Evolutionary conservation across 2,797 vertebrate species (phyloP).

Genomic region (Hippocampus kuda): DNA sequence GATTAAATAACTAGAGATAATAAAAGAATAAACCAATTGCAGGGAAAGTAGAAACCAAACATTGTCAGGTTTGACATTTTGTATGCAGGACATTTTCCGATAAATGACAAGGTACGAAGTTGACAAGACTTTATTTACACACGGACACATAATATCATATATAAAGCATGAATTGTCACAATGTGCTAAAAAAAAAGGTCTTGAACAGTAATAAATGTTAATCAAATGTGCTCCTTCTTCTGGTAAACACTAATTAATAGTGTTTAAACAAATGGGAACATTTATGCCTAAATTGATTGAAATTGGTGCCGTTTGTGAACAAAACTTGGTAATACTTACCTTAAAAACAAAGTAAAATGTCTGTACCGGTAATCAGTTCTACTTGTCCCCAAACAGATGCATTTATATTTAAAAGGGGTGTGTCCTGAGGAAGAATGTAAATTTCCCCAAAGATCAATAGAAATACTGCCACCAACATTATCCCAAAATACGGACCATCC

Average conservation of each 20-base stretch:
- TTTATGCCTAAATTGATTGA: conserved; percentile 9
- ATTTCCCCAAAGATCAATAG: background rate
- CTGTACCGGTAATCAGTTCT: conserved; percentile 8
- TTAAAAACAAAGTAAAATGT: conserved; percentile 49
- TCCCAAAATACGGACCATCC: conserved; percentile 23
- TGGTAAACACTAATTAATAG: conserved; percentile 14
- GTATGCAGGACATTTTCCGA: background rate
- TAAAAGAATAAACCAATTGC: too few species aligned
- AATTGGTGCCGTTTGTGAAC: conserved; percentile 20
- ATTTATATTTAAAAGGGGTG: background rate
- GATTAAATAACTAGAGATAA: too few species aligned
- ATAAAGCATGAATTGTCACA: conserved; percentile 36
- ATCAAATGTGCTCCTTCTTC: background rate
- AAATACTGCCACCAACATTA: background rate
- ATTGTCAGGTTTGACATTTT: background rate
- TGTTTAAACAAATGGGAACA: conserved; percentile 9
- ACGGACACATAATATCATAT: conserved; percentile 22
- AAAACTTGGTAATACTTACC: conserved; percentile 70
- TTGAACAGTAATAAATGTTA: conserved; percentile 12
- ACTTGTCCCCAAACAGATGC: conserved; percentile 17
- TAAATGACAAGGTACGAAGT: conserved; percentile 11
- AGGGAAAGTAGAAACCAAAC: too few species aligned
- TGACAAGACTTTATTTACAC: conserved; percentile 71
- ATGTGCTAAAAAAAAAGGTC: conserved; percentile 25
- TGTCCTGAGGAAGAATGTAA: background rate